Evolutionary conservation across 2,888 invertebrate species (phyloP).

Genomic region (Endomychus coccineus): DNA sequence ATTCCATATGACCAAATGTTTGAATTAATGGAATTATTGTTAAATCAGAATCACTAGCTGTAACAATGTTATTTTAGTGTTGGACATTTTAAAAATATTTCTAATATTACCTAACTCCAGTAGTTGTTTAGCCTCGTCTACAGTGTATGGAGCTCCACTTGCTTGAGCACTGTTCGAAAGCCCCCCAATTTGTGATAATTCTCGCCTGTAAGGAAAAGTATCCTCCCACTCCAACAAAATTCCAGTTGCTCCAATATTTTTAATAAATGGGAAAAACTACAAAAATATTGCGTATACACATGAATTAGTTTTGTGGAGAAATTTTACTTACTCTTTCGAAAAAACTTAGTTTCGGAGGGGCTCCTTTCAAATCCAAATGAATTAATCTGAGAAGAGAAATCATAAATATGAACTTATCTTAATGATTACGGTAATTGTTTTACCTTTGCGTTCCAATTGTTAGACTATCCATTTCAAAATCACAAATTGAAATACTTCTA

Average conservation of each 20-base stretch:
- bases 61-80: too few relatives aligned
- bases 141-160: conserved; percentile 56
- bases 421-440: conserved; percentile 25
- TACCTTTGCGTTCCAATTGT: conserved; percentile 47
- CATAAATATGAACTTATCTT: conserved; percentile 12
- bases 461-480: conserved; percentile 40
- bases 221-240: conserved; percentile 84
- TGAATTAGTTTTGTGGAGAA: not conserved
- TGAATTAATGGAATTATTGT: conserved; percentile 68
- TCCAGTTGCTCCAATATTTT: conserved; percentile 70
- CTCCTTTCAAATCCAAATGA: conserved; percentile 70
- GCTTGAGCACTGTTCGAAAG: conserved; percentile 44
- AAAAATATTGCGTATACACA: conserved; percentile 16
- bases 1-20: conserved; percentile 72
- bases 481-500: not conserved
- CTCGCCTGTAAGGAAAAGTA: conserved; percentile 71
- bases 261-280: conserved; percentile 54
- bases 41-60: conserved; percentile 56
- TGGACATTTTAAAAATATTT: too few relatives aligned
- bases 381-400: conserved; percentile 43
- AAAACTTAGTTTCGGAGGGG: conserved; percentile 57
- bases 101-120: conserved; percentile 45
- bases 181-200: conserved; percentile 54
- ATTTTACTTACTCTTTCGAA: conserved; percentile 47
- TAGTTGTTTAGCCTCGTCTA: conserved; percentile 59